Evolutionary conservation across 2,797 vertebrate species (phyloP).

Genomic region (Moxostoma hubbsi): DNA sequence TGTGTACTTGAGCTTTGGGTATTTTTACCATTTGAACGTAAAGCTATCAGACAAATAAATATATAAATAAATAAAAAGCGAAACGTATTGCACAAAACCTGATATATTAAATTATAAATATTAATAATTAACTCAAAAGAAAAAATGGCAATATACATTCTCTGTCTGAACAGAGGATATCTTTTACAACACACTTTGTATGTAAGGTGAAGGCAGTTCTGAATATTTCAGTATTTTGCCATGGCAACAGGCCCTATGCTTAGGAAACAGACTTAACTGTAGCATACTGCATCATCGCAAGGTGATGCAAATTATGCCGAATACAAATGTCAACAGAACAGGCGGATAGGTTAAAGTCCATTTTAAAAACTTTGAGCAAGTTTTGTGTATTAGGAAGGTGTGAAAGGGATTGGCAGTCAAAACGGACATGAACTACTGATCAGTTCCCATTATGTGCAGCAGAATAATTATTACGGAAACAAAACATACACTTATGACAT

Average conservation of each 20-base stretch:
- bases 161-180: constrained; percentile 17
- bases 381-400: constrained; percentile 16
- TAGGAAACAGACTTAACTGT: constrained; percentile 74
- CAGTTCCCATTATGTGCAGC: not conserved
- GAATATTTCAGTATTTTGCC: constrained; percentile 78
- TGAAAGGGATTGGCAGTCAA: not conserved
- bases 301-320: constrained; percentile 79
- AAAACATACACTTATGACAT: not conserved
- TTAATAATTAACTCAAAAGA: not conserved
- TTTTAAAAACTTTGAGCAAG: constrained; percentile 65
- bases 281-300: constrained; percentile 61
- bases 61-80: too few species aligned
- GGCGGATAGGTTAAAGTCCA: constrained; percentile 76
- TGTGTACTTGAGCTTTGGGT: too few species aligned
- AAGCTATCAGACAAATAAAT: too few species aligned
- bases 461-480: not conserved
- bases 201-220: constrained; percentile 69
- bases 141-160: not conserved
- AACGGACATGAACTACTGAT: not conserved
- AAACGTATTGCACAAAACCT: too few species aligned
- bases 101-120: too few species aligned
- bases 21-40: too few species aligned
- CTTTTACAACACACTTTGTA: constrained; percentile 59
- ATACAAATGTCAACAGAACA: constrained; percentile 72
- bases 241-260: constrained; percentile 79